phyloP scores from a whole-genome alignment of 2,888 invertebrate genomes.

The Rapana venosa region DNA sequence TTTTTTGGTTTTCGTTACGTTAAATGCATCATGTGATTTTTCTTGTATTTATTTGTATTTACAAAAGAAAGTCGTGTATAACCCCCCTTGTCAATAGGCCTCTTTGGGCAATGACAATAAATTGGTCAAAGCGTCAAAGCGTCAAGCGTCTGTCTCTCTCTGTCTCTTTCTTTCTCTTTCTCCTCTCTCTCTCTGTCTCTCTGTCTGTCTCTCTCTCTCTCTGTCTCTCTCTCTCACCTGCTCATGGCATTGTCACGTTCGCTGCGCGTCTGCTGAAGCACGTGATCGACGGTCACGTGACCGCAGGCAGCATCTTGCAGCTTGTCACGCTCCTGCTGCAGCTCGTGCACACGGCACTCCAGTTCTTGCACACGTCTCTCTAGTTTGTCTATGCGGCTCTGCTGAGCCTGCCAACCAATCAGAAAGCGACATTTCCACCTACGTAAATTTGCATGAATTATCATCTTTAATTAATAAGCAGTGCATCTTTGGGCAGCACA shows the following conservation, averaged over 20 bases:
- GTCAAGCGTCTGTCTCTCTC: neutral
- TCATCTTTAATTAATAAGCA: neutral
- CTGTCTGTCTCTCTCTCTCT: neutral
- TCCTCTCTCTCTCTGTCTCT: neutral
- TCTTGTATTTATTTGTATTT: too few relatives aligned
- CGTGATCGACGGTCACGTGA: constrained; percentile 85
- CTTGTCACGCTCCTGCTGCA: constrained; percentile 90
- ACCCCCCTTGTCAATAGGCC: too few relatives aligned
- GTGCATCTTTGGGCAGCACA: too few relatives aligned
- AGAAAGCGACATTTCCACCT: neutral
- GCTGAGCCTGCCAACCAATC: constrained; percentile 36
- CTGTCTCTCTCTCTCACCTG: constrained; percentile 58
- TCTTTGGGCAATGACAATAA: too few relatives aligned
- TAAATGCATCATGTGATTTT: too few relatives aligned
- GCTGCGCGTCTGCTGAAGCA: constrained; percentile 88
- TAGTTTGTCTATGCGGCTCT: constrained; percentile 22
- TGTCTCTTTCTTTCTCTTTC: neutral
- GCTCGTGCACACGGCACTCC: constrained; percentile 89
- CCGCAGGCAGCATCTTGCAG: constrained; percentile 81
- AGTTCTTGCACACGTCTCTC: constrained; percentile 78
- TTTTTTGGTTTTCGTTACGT: too few relatives aligned
- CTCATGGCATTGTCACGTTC: constrained; percentile 91
- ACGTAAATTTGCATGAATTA: too few relatives aligned
- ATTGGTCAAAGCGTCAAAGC: too few relatives aligned
- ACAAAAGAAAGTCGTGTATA: too few relatives aligned